Evolutionary conservation across 2,113 vertebrate genomes (phyloP).

Genomic region (Panthera uncia): DNA sequence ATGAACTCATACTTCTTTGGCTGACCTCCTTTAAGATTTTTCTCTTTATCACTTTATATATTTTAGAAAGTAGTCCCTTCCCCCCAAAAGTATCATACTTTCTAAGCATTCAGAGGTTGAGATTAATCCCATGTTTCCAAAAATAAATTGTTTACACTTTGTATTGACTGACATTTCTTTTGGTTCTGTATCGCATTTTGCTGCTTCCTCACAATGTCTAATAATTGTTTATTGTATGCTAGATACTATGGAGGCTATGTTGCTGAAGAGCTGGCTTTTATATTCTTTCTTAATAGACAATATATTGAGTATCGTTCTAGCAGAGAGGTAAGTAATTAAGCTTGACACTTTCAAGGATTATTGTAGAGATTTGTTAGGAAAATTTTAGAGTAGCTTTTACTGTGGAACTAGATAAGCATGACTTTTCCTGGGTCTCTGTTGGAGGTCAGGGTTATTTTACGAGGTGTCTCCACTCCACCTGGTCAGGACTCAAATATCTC

Average conservation of each 20-base stretch:
- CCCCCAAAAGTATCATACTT: background rate
- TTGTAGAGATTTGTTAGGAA: background rate
- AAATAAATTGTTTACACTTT: background rate
- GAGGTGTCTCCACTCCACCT: background rate
- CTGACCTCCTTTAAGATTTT: background rate
- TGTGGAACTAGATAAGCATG: background rate
- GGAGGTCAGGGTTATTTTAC: background rate
- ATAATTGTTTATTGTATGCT: background rate
- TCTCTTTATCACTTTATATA: background rate
- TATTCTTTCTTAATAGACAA: background rate
- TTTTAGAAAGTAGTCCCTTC: background rate
- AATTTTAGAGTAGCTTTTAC: background rate
- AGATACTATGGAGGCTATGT: background rate
- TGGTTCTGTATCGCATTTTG: background rate
- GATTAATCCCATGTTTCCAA: background rate
- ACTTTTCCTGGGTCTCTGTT: background rate
- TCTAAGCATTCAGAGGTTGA: background rate
- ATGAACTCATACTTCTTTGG: background rate
- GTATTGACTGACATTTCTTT: background rate
- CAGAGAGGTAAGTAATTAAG: background rate
- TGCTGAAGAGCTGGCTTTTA: background rate
- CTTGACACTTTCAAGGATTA: background rate
- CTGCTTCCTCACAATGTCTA: background rate
- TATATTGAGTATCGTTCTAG: constrained; percentile 1
- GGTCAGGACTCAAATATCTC: background rate